Conservation (phyloP, 2,888 invertebrate genomes). For the Pyrocoelia pectoralis region DNA sequence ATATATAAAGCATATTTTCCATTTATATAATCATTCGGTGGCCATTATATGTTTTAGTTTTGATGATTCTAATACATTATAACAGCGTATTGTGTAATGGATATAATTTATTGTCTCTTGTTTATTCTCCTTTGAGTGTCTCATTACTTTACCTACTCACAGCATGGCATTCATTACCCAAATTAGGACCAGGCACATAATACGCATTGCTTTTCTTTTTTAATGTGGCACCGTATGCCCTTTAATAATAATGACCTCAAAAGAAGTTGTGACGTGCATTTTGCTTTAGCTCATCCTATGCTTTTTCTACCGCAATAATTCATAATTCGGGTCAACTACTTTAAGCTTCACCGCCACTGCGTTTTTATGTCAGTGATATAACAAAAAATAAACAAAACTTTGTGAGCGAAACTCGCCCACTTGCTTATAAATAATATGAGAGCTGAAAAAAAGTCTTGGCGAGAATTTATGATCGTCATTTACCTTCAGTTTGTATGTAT, state of each 20-base stretch:
- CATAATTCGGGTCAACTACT: constrained; percentile 1
- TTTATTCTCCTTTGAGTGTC: constrained; percentile 6
- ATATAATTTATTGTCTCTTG: background rate
- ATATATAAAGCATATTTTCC: constrained; percentile 10
- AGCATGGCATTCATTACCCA: background rate
- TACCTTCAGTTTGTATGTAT: no score
- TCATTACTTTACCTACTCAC: background rate
- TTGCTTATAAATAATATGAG: no score
- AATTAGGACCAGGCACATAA: background rate
- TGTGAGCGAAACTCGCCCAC: background rate
- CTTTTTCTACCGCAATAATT: background rate
- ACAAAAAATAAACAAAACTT: background rate
- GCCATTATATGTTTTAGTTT: constrained; percentile 10
- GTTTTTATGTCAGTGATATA: background rate
- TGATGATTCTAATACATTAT: constrained; percentile 11
- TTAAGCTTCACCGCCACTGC: background rate
- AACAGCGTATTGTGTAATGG: background rate
- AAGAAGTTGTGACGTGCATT: background rate
- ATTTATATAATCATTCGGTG: constrained; percentile 4
- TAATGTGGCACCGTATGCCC: background rate
- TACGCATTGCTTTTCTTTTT: no score
- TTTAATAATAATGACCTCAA: background rate
- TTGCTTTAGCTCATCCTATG: background rate
- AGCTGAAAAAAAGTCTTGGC: no score
- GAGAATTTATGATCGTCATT: no score